Evolutionary conservation across 1,140 invertebrate species (phyloP), one percentile per base, ranked within the genome.

Genomic region (Drosophila arawakana): DNA sequence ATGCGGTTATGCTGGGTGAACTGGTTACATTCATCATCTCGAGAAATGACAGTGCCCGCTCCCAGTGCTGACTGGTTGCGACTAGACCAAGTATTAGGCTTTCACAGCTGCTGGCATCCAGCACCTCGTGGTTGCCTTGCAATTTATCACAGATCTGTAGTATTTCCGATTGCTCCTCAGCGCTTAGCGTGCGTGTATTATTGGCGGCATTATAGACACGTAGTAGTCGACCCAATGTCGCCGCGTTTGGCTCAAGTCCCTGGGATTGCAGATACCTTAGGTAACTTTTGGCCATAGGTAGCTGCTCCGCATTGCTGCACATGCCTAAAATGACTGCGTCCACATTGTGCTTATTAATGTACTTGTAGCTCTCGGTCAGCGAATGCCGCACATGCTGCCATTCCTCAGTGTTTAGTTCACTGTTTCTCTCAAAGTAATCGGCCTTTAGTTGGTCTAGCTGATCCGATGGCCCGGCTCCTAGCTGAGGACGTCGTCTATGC

Each of bases 31-130:
- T 93, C 65, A 95, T 93, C 77, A 94, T 94, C 55, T 95, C 91
- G 8, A 96, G 92, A 34, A 96, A 75, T 74, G 94, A 92, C 1
- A 94, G 46, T 61, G 94, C 93, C 66, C 95, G 93, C 76, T 93
- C 93, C 95, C 95, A 96, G 30, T 89, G 35, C 60, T 94, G 80
- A 62, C 91, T 82, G 10, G 96, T 95, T 39, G 94, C 79, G 74
- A 94, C 95, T 3, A 97, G 81, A 1, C 93, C 95, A 58, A 86
- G 78, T 47, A 96, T 93, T 11, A 95, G 90, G 85, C 92, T 92
- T 80, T 95, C 94, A 68, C 93, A 93, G 25, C 94, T 95, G 7
- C 70, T 76, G 49, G 78, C 81, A 92, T 96, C 95, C 39, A 96
- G 76, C 0, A 94, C 73, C 49, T 93, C 92, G 92, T 95, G 94